Conservation (phyloP, 2,888 invertebrate genomes). For the Agriopis aurantiaria region DNA sequence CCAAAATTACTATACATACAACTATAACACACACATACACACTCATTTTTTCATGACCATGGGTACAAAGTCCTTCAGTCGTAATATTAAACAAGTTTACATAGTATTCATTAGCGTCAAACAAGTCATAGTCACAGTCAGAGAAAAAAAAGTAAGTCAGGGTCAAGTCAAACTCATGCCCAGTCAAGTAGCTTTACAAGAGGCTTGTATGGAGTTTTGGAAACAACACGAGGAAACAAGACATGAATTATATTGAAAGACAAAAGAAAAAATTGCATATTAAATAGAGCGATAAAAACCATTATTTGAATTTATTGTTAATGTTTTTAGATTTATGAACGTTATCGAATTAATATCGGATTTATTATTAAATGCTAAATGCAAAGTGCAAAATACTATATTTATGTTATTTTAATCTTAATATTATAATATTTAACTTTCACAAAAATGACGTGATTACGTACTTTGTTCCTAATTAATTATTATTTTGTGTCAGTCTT, state of each 20-base stretch:
- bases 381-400: constrained; percentile 29
- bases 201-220: too few species aligned
- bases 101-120: too few species aligned
- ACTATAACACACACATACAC: too few species aligned
- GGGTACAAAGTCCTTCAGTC: too few species aligned
- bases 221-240: too few species aligned
- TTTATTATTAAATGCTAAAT: constrained; percentile 53
- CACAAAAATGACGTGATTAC: background rate
- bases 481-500: background rate
- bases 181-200: too few species aligned
- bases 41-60: too few species aligned
- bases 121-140: too few species aligned
- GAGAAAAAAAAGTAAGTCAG: too few species aligned
- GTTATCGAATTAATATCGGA: constrained; percentile 59
- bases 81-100: too few species aligned
- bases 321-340: constrained; percentile 43
- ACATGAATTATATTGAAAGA: background rate
- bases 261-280: background rate
- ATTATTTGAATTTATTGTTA: constrained; percentile 27
- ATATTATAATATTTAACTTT: background rate
- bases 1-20: too few species aligned
- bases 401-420: background rate
- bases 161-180: too few species aligned
- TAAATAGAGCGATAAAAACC: constrained; percentile 32
- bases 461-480: constrained; percentile 11